Percentiles rank a stretch among this genome's conserved stretches.
Conservation (phyloP, 2,113 vertebrate genomes). For the Tragulus kanchil region DNA sequence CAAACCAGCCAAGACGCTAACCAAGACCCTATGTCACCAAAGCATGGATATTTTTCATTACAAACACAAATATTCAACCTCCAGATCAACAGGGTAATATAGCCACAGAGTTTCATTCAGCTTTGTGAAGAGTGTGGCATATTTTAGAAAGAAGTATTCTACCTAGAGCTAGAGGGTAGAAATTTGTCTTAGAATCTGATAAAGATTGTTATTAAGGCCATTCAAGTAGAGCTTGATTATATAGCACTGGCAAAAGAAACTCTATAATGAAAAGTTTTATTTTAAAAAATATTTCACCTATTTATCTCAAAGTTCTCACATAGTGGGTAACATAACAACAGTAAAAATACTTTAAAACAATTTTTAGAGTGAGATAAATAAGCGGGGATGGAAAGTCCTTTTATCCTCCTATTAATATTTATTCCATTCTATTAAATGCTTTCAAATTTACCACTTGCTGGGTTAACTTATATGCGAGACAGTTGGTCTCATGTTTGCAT, state of each 20-base stretch:
- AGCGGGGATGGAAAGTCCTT: background rate
- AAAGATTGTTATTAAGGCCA: constrained; percentile 26
- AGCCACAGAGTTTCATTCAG: background rate
- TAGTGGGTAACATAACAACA: constrained; percentile 20
- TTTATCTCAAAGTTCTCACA: constrained; percentile 52
- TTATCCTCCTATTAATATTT: constrained; percentile 20
- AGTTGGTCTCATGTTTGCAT: background rate
- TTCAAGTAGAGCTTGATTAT: constrained; percentile 27
- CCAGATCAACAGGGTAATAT: background rate
- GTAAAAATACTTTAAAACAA: constrained; percentile 51
- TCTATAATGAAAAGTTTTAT: background rate
- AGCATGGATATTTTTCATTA: background rate
- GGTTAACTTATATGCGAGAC: constrained; percentile 12
- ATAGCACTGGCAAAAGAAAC: background rate
- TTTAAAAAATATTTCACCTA: constrained; percentile 39
- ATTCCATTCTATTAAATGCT: background rate
- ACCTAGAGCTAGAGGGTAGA: background rate
- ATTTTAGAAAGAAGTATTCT: constrained; percentile 33
- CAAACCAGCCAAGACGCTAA: background rate
- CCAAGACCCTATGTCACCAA: background rate
- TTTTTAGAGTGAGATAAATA: constrained; percentile 46
- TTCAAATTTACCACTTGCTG: constrained; percentile 1
- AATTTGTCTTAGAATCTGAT: constrained; percentile 43
- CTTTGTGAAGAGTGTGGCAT: background rate
- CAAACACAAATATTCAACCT: constrained; percentile 27